Base-by-base conservation (phyloP, 1,140 invertebrate genomes). In the Danaus plexippus region DNA sequence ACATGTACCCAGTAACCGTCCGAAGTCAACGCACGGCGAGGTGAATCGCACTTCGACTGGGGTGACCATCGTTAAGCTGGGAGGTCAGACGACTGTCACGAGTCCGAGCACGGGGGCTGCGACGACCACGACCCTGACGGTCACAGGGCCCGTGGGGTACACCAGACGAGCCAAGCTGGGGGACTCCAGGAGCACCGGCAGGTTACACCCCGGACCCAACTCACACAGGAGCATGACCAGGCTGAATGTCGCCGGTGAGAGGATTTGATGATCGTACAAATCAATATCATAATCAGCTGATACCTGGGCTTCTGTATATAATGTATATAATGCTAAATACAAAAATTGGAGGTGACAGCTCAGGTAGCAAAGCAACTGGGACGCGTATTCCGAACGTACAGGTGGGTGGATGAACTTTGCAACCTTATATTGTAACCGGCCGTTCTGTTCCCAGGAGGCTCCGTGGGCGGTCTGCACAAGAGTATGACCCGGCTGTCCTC, bases 401-500 rank as follows among this genome's bases (percentile, higher is more conserved):
- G 22, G 7, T 32, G 22, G 4, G 22, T 32, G 22, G 22, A 32
- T 32, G 15, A 15, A 15, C 15, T 32, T 32, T 32, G 22, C 22
- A 32, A 32, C 22, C 2, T 32, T 32, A 32, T 32, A 32, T 32
- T 32, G 22, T 32, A 32, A 32, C 2, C 7, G 22, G 4, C 7
- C 7, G 52, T 11, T 15, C 15, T 55, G 18, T 53, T 67, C 60
- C 10, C 59, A 89, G 88, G 90, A 43, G 92, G 92, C 12, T 93
- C 92, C 6, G 91, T 93, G 11, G 91, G 92, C 9, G 92, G 92
- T n/a, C 85, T 94, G 1, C 92, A 94, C 73, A 94, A 94, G 73
- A 94, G 93, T 73, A 93, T 94, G 92, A 94, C 93, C n/a, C 88
- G 93, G 43, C 78, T 94, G 44, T 93, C 92, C 59, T 93, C 92